phyloP scores from a whole-genome alignment of 1,140 invertebrate genomes.

The Zaprionus vittiger region DNA sequence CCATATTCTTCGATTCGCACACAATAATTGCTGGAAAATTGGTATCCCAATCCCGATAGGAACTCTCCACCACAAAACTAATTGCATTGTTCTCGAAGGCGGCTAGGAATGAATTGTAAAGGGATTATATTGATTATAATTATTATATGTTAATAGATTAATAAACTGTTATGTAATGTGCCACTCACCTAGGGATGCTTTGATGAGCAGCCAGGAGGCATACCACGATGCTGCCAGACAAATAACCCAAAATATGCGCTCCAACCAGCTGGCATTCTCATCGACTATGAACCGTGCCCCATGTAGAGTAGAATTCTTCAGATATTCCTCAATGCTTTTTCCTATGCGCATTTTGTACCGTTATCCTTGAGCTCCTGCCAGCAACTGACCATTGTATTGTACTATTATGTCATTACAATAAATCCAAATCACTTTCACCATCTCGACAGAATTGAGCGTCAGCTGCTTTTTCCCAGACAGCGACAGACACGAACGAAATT shows the following conservation, averaged over 20 bases:
- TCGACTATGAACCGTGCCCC: conserved; percentile 86
- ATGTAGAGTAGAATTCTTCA: conserved; percentile 85
- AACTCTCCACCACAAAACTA: conserved; percentile 89
- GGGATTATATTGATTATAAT: too few relatives aligned
- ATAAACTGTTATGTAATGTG: not conserved
- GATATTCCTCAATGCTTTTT: conserved; percentile 76
- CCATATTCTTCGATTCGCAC: conserved; percentile 87
- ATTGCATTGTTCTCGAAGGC: conserved; percentile 85
- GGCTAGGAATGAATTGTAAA: conserved; percentile 38
- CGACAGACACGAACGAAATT: conserved; percentile 38
- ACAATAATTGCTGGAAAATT: conserved; percentile 88
- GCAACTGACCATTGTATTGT: conserved; percentile 10
- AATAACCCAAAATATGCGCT: conserved; percentile 88
- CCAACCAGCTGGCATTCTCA: conserved; percentile 85
- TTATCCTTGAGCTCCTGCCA: not conserved
- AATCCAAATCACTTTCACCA: conserved; percentile 16
- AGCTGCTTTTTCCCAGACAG: conserved; percentile 53
- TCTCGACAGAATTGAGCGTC: conserved; percentile 16
- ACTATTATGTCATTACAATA: not conserved
- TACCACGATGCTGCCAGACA: conserved; percentile 87
- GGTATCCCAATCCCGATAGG: conserved; percentile 89
- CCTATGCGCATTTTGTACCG: conserved; percentile 46
- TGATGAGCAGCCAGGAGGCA: conserved; percentile 86
- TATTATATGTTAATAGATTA: not conserved
- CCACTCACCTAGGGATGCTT: conserved; percentile 85